Conservation (phyloP, 37 sponge, comb jelly and placozoan species). For the Aphrocallistes beatrix region DNA sequence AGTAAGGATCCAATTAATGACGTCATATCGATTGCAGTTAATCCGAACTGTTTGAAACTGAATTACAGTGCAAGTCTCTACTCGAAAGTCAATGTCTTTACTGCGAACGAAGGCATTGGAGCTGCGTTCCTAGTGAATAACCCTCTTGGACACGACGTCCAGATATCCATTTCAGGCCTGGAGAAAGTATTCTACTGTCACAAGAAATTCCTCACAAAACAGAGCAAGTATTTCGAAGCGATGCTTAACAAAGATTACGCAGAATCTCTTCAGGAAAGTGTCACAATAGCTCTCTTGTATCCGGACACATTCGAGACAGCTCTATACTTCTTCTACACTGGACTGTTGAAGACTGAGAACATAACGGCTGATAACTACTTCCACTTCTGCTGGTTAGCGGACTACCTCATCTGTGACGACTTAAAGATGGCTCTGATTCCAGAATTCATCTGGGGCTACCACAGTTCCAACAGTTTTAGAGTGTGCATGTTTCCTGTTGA, state of each 20-base stretch:
- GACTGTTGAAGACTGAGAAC: neutral
- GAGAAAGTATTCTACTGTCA: neutral
- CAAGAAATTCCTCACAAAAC: neutral
- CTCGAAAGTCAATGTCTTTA: neutral
- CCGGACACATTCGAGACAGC: neutral
- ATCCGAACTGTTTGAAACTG: neutral
- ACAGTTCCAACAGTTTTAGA: neutral
- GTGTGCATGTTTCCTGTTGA: conserved; percentile 1
- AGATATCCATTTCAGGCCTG: neutral
- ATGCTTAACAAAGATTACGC: neutral
- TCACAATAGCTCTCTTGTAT: neutral
- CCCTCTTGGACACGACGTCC: neutral
- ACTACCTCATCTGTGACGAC: neutral
- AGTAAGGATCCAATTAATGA: neutral
- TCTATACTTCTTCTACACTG: neutral
- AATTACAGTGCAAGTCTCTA: neutral
- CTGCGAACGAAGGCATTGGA: neutral
- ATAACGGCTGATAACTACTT: neutral
- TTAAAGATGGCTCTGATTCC: neutral
- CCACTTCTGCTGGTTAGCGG: neutral
- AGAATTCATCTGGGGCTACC: conserved; percentile 12
- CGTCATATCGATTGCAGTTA: neutral
- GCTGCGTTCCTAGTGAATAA: neutral
- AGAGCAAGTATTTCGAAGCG: neutral
- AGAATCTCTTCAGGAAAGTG: neutral